phyloP scores from a whole-genome alignment of 2,888 invertebrate genomes.

The Aquatica leii region DNA sequence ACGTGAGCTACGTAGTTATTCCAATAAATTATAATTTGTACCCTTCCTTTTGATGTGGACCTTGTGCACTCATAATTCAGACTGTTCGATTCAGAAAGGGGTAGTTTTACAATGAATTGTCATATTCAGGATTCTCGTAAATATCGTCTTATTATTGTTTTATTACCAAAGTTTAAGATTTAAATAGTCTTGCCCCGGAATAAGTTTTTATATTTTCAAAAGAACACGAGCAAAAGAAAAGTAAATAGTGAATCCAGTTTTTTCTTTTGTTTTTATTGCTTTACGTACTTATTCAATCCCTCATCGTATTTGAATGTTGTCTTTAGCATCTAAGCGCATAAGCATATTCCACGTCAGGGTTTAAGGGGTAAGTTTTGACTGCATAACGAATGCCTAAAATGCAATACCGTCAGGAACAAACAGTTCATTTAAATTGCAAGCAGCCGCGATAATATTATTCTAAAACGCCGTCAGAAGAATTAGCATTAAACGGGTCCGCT shows the following conservation, averaged over 20 bases:
- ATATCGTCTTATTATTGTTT: slow-evolving; percentile 53
- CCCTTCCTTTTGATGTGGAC: slow-evolving; percentile 38
- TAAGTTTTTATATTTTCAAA: not conserved
- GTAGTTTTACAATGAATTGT: slow-evolving; percentile 53
- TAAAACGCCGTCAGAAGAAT: slow-evolving; percentile 28
- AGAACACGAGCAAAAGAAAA: no score
- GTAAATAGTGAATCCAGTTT: not conserved
- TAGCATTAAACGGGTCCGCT: slow-evolving; percentile 26
- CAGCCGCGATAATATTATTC: slow-evolving; percentile 36
- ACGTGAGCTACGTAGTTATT: slow-evolving; percentile 33
- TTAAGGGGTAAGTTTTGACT: slow-evolving; percentile 28
- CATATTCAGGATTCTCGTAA: slow-evolving; percentile 53
- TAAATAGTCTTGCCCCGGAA: slow-evolving; percentile 46
- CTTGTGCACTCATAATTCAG: slow-evolving; percentile 51
- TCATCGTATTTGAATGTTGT: slow-evolving; percentile 20
- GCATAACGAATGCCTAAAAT: slow-evolving; percentile 37
- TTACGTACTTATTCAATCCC: not conserved
- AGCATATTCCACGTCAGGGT: slow-evolving; percentile 25
- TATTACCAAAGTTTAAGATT: slow-evolving; percentile 43
- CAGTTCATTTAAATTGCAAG: slow-evolving; percentile 43
- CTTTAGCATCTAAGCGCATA: slow-evolving; percentile 25
- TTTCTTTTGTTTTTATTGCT: not conserved
- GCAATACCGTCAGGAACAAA: slow-evolving; percentile 38
- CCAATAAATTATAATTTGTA: slow-evolving; percentile 39
- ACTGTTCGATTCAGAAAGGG: slow-evolving; percentile 46